Evolutionary conservation across 2,888 invertebrate genomes (phyloP).

Genomic region (Drosophila melanosoma): DNA sequence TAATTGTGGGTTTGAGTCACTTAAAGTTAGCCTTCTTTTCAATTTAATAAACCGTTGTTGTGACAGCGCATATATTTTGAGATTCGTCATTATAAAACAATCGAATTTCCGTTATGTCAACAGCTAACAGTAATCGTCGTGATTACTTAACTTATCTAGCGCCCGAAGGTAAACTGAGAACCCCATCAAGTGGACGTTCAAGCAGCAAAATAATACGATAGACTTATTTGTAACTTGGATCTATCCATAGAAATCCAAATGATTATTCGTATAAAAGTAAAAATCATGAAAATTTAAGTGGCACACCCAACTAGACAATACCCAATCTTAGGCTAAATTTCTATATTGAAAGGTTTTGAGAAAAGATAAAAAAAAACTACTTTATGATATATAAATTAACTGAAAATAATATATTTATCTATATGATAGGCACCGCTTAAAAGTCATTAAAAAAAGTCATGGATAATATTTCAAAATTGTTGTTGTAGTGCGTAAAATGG

Average conservation of each 20-base stretch:
- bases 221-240: conserved; percentile 19
- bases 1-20: conserved; percentile 37
- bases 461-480: no score
- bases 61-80: conserved; percentile 16
- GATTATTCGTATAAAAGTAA: conserved; percentile 9
- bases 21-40: background rate
- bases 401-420: background rate
- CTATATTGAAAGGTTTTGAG: background rate
- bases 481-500: no score
- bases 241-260: conserved; percentile 21
- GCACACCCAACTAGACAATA: background rate
- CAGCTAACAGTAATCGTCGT: conserved; percentile 71
- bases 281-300: background rate
- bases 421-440: background rate
- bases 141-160: conserved; percentile 77
- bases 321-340: background rate
- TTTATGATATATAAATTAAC: background rate
- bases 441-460: background rate
- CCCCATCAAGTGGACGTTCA: conserved; percentile 36
- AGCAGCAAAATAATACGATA: conserved; percentile 34
- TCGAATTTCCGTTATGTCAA: conserved; percentile 74
- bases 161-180: conserved; percentile 29
- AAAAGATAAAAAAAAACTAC: background rate
- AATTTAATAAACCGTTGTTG: background rate
- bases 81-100: conserved; percentile 78